Conservation (phyloP, 2,888 invertebrate genomes). For the Cryptops parisi region DNA sequence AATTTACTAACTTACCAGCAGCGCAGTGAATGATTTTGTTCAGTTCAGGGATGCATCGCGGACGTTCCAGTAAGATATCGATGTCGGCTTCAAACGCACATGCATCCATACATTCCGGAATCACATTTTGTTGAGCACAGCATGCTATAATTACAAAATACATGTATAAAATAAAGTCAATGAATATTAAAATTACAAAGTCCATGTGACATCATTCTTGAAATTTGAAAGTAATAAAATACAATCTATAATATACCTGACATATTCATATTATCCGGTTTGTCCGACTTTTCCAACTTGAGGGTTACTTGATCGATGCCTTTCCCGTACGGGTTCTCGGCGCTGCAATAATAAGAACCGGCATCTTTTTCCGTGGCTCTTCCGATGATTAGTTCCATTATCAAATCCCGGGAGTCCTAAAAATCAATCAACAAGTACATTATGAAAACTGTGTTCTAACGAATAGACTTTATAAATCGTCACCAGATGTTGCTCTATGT, state of each 20-base stretch:
- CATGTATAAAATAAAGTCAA: too few relatives aligned
- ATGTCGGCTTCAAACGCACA: constrained; percentile 71
- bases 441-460: background rate
- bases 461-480: too few relatives aligned
- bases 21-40: constrained; percentile 76
- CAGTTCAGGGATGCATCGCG: constrained; percentile 66
- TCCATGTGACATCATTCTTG: too few relatives aligned
- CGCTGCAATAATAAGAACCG: constrained; percentile 70
- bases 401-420: constrained; percentile 50
- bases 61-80: constrained; percentile 62
- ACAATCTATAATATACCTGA: too few relatives aligned
- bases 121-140: constrained; percentile 64
- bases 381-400: constrained; percentile 58
- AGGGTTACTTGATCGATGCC: constrained; percentile 17
- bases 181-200: too few relatives aligned
- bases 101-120: constrained; percentile 60
- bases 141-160: constrained; percentile 39
- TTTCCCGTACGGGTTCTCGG: constrained; percentile 61
- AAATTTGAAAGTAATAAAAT: too few relatives aligned
- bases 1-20: constrained; percentile 39
- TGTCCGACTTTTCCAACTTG: background rate
- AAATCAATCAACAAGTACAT: background rate
- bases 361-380: constrained; percentile 53
- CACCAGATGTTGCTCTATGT: too few relatives aligned
- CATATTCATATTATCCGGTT: too few relatives aligned